Base-by-base conservation (phyloP, 2,113 vertebrate genomes). In the Erpornis zantholeuca region DNA sequence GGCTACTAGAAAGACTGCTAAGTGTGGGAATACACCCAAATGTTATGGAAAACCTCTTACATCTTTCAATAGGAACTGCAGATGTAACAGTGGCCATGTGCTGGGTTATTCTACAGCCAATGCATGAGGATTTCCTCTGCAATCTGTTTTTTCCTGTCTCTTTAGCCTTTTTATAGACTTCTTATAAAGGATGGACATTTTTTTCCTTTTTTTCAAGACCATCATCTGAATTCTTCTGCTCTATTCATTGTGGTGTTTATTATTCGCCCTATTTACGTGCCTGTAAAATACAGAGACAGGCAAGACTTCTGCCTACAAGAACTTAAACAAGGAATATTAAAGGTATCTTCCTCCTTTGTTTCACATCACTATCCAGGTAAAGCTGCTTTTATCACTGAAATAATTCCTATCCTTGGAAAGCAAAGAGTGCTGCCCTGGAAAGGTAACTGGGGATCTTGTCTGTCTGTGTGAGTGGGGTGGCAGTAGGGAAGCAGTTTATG, bases 351-450 rank as follows among this genome's bases (percentile, higher is more conserved):
- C 18, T 83, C 10, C 21, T 81, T 83, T 57, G 11, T 71, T 89
- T 68, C 65, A 28, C 35, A 33, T 38, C 11, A 68, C 21, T 76
- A 7, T 83, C 8, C 36, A 70, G 10, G 23, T 57, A 76, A 86
- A 72, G 8, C 13, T 90, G 19, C 17, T 86, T 21, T 1, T 40
- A 47, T 35, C 64, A 64, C 33, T 54, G 56, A 71, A 91, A 78
- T 54, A 59, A 81, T 75, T 59, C 21, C 38, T 49, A 8, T 40
- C 27, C 28, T 78, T 68, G 31, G 52, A 71, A 89, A 84, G 19
- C 33, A 75, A n/a, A 68, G 60, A 69, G 10, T 0, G 0, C 19
- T 86, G 35, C 25, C 23, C 38, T 70, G 38, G 31, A 54, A 8
- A 82, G 8, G 7, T 19, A 63, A 12, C 9, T 25, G 54, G 9